Evolutionary conservation across 2,888 invertebrate genomes (phyloP).

Genomic region (Neoascia interrupta): DNA sequence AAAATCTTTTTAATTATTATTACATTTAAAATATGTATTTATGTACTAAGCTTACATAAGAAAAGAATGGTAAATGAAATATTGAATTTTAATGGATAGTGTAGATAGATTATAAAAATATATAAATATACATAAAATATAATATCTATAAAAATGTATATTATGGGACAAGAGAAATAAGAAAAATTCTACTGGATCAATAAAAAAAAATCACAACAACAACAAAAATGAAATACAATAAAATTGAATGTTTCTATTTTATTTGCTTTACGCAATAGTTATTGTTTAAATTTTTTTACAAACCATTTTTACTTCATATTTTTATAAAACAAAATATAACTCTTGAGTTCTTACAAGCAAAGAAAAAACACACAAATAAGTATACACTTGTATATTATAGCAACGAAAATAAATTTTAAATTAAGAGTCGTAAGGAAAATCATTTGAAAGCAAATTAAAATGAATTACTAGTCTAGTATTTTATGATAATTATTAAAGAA

Average conservation of each 20-base stretch:
- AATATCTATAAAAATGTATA: background rate
- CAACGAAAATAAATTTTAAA: slow-evolving; percentile 50
- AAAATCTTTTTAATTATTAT: slow-evolving; percentile 16
- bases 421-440: slow-evolving; percentile 50
- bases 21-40: slow-evolving; percentile 7
- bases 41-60: slow-evolving; percentile 7
- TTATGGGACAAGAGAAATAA: background rate
- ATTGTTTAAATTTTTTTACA: background rate
- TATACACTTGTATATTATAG: slow-evolving; percentile 20
- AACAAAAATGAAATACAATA: background rate
- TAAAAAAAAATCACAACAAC: background rate
- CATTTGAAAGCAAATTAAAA: slow-evolving; percentile 11
- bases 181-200: background rate
- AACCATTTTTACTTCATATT: slow-evolving; percentile 15
- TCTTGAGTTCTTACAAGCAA: background rate
- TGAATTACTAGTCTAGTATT: background rate
- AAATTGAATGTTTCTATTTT: slow-evolving; percentile 33
- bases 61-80: slow-evolving; percentile 8
- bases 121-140: slow-evolving; percentile 39
- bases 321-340: slow-evolving; percentile 22
- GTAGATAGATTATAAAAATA: slow-evolving; percentile 66
- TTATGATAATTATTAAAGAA: background rate
- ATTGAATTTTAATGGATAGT: slow-evolving; percentile 16
- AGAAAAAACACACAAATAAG: background rate
- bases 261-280: slow-evolving; percentile 24